Evolutionary conservation across 2,888 invertebrate species (phyloP).

Genomic region (Dryadula phaetusa): DNA sequence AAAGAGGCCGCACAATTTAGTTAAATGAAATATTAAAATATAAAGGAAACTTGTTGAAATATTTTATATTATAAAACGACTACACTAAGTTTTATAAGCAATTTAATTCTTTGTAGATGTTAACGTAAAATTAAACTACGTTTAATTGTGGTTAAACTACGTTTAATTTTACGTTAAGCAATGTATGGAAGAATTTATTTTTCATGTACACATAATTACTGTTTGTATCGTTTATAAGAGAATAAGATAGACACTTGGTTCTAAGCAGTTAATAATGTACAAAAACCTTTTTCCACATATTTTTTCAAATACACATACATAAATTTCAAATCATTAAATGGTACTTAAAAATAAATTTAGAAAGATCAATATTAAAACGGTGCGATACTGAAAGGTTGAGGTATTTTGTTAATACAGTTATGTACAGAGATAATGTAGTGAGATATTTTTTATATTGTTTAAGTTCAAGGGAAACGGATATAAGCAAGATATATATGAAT

Average conservation of each 20-base stretch:
- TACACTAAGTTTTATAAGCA: conserved; percentile 33
- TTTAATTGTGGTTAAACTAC: no score
- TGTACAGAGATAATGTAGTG: no score
- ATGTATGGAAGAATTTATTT: not conserved
- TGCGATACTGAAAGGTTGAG: no score
- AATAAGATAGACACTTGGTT: not conserved
- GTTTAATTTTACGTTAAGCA: not conserved
- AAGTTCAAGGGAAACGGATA: no score
- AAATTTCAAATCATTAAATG: no score
- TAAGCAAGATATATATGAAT: no score
- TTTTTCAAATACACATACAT: no score
- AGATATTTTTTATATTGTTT: no score
- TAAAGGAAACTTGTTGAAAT: conserved; percentile 32
- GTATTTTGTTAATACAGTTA: no score
- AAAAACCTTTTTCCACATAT: not conserved
- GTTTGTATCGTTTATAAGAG: not conserved
- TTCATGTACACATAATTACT: not conserved
- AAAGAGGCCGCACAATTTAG: conserved; percentile 43
- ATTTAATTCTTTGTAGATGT: conserved; percentile 19
- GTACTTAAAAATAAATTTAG: no score
- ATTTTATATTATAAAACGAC: conserved; percentile 32
- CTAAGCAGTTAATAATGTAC: not conserved
- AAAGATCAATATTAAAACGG: no score
- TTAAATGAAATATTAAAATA: conserved; percentile 41
- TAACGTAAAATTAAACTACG: no score